Evolutionary conservation across 1,140 invertebrate species (phyloP), one percentile per base, ranked within the genome.

Genomic region (Monomorium pharaonis): DNA sequence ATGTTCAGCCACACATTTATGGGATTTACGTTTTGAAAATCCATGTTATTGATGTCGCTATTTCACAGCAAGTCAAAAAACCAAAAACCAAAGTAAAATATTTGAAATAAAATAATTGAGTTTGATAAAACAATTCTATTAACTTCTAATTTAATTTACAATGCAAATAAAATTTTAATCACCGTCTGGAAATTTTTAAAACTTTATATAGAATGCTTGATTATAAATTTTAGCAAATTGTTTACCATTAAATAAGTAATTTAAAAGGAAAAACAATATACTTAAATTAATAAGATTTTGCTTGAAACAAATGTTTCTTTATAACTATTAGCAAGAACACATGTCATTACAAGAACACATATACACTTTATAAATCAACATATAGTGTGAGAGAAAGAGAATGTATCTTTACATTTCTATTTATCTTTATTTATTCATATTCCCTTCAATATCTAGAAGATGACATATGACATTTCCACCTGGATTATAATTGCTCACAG

Each of bases 1-100:
- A 27, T 27, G 30, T 91, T 89, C 0, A 86, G 2, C 0, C 75
- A 14, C 3, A 63, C 44, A 42, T 88, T 91, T 0, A 88, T 65
- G 2, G 30, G 30, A 72, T 87, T 93, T 4, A 86, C 58, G 5
- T 16, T 89, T 77, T 44, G 58, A 30, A 92, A 91, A 70, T 91
- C 37, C 84, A 91, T 91, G 1, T 5, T 2, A 16, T 56, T 16
- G 2, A 27, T 42, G 14, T 24, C 14, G 18, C 12, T 44, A 1
- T 60, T 65, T 62, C 18, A 2, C 60, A 5, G 9, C 0, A 6
- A 5, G 18, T 54, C 7, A 49, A 54, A 12, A 21, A 33, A 74
- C 1, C 16, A 24, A 21, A 9, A 56, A 54, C 6, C 4, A 3
- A 30, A 24, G n/a, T n/a, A 42, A 60, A 60, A 5, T 12, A n/a